A percentile compares a stretch with the other conserved stretches of the same genome.
Conservation (phyloP, 1,140 invertebrate species). For the Pantala flavescens region DNA sequence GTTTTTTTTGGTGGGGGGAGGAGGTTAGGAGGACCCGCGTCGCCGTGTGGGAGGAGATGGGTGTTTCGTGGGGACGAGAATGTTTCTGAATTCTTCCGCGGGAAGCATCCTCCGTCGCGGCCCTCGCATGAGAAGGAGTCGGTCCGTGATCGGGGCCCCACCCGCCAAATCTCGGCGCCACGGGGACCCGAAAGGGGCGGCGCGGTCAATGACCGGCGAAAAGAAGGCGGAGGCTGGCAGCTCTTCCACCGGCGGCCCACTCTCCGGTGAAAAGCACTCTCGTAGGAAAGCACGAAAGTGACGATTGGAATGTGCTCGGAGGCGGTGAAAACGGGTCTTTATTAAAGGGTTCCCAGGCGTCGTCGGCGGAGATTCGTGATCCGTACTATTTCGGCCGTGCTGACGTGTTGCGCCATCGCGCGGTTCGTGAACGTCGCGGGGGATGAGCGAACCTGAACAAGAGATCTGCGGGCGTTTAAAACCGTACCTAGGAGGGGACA, state of each 20-base stretch:
- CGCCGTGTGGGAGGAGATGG: not conserved
- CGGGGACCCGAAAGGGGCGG: not conserved
- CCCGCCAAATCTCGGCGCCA: not conserved
- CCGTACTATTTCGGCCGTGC: too few relatives aligned
- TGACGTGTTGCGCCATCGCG: too few relatives aligned
- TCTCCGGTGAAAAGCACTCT: too few relatives aligned
- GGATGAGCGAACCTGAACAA: too few relatives aligned
- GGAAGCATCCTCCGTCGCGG: too few relatives aligned
- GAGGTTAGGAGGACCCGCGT: too few relatives aligned
- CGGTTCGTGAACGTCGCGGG: too few relatives aligned
- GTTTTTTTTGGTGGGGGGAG: too few relatives aligned
- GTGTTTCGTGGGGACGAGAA: not conserved
- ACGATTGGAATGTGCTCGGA: not conserved
- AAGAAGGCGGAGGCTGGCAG: not conserved
- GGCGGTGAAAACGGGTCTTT: not conserved
- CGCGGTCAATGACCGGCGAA: constrained; percentile 1
- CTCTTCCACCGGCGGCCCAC: not conserved
- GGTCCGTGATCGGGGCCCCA: not conserved
- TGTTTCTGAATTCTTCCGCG: not conserved
- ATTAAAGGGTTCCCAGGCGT: too few relatives aligned
- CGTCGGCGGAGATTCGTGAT: too few relatives aligned
- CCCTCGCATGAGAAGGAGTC: not conserved
- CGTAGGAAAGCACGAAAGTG: not conserved
- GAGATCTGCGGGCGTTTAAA: too few relatives aligned
- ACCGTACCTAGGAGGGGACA: too few relatives aligned